Evolutionary conservation across 1,140 invertebrate species (phyloP).

Genomic region (Drosophila jambulina): DNA sequence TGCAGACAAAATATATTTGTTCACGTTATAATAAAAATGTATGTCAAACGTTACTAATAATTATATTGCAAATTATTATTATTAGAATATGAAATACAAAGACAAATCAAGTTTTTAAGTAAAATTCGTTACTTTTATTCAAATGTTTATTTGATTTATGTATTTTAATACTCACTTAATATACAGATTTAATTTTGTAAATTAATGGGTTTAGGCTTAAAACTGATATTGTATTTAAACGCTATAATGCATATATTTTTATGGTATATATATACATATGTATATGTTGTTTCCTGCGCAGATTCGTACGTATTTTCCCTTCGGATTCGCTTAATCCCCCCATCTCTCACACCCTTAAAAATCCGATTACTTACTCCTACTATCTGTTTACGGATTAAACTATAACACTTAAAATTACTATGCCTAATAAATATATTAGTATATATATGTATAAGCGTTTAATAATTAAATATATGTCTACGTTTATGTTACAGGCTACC

Average conservation of each 20-base stretch:
- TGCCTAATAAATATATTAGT: slow-evolving; percentile 33
- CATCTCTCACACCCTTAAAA: slow-evolving; percentile 31
- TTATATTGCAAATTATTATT: no score
- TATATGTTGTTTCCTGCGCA: slow-evolving; percentile 52
- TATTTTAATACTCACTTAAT: slow-evolving; percentile 64
- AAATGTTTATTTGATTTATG: slow-evolving; percentile 72
- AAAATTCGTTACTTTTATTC: slow-evolving; percentile 51
- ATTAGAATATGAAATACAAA: background rate
- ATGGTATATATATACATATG: slow-evolving; percentile 32
- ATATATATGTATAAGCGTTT: slow-evolving; percentile 19
- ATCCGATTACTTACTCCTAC: slow-evolving; percentile 65
- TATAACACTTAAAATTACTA: slow-evolving; percentile 74
- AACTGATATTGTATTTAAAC: slow-evolving; percentile 68
- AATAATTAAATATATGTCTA: slow-evolving; percentile 14
- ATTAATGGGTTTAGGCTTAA: slow-evolving; percentile 52
- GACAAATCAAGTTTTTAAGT: background rate
- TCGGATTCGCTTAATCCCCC: slow-evolving; percentile 25
- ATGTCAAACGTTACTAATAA: no score
- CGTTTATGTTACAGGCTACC: slow-evolving; percentile 69
- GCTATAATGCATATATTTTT: slow-evolving; percentile 49
- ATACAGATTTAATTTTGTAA: slow-evolving; percentile 63
- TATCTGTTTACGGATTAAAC: slow-evolving; percentile 68
- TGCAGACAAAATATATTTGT: no score
- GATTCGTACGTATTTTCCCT: slow-evolving; percentile 66
- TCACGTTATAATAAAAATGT: no score